Base-by-base conservation (phyloP, 1,140 invertebrate species). In the Drosophila sulfurigaster region DNA sequence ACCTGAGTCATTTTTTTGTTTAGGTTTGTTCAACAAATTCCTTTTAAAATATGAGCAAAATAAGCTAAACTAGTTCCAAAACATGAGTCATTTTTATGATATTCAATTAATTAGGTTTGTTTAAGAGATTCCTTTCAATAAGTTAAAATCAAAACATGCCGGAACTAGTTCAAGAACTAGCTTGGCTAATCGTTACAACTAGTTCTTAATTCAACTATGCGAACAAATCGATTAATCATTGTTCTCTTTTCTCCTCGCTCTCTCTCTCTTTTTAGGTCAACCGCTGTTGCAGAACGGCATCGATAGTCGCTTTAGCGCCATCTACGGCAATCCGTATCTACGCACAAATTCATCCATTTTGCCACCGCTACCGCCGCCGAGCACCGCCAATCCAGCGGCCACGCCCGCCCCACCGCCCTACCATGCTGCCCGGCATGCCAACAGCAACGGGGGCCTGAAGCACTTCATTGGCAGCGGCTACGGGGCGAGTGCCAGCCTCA, bases 241-340 rank as follows among this genome's bases (percentile, higher is more conserved):
- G 10, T 51, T 65, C 13, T 46, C 68, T 32, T 48, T 46, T 10
- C 15, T 11, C 11, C 35, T 15, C 20, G 35, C 51, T 20, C 30
- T 30, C 2, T 32, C 6, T 51, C 48, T 28, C 28, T 5, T 4
- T 51, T 71, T 66, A 94, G 94, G 93, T 91, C 69, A 94, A 94
- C 80, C 93, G 75, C 45, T 94, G 81, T 78, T 93, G 67, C 79
- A 94, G 91, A 89, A 94, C 91, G 71, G 94, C 93, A 96, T 97
- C 57, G 97, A 98, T 88, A 96, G 97, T 7, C 94, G 96, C 66
- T 98, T 97, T 88, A 97, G 96, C 16, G 97, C 97, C 20, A 96
- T 96, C 4, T 98, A 98, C 89, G 97, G 97, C 56, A 98, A 98
- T 93, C 97, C 97, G 1, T 97, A 97, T 92, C 93, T 98, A 68